Evolutionary conservation across 2,113 vertebrate species (phyloP), one percentile per base, ranked within the genome.

Genomic region (Triplophysa tibetana): DNA sequence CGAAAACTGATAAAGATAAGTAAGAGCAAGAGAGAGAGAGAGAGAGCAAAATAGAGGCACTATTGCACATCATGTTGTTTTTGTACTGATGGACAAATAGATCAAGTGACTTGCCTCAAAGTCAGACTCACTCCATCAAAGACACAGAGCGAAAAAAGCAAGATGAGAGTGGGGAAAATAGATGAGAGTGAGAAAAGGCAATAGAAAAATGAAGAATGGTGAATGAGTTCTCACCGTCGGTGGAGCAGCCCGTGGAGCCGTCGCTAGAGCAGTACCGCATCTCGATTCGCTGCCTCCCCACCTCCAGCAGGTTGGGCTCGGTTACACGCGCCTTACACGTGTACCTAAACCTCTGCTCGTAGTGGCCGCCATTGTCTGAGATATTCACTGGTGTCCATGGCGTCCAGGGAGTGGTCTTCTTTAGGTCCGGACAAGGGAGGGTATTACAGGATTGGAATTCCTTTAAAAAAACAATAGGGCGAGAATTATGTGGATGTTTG

Each of bases 221-320:
- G 33, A 65, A 24, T 75, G 23, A 77, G 29, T 33, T 60, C 96
- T 96, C 86, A 99, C 97, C 97, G 0, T 98, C 96, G 0, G 96
- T 96, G 26, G 94, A 96, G 88, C 97, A 99, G 10, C 96, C 96
- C 0, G 95, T 98, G 85, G 95, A 95, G 0, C 97, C 97, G 0
- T 98, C 97, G 0, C 95, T 98, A 66, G 97, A 98, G 85, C 97
- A 99, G 82, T 98, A 98, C 0, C 97, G 95, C 97, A 98, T 99
- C 88, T 99, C 97, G 0, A 98, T 98, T 70, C 97, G 91, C 88
- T 98, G 97, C 41, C 97, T 92, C 0, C 96, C 97, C 77, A 99
- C 96, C 58, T 99, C 97, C 54, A 99, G 90, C 80, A 97, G 85
- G 79, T 88, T 93, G 0, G 96, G 93, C 29, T 99, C 97, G 0